Base-by-base conservation (phyloP, 2,797 vertebrate genomes). In the Gadopsis marmoratus region DNA sequence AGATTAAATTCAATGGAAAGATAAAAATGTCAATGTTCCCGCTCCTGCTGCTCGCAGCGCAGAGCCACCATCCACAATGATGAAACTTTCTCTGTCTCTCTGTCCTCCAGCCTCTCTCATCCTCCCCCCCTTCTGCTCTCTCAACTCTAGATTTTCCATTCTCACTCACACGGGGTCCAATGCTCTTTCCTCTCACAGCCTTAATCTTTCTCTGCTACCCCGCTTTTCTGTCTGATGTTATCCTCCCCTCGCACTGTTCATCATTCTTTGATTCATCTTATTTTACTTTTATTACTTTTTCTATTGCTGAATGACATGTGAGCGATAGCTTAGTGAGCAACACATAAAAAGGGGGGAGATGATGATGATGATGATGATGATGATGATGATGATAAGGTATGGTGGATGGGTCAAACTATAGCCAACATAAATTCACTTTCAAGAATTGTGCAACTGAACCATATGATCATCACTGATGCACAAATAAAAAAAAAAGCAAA, bases 1-100 rank as follows among this genome's bases (percentile, higher is more conserved):
- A 94, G 93, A 95, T 95, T 94, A 94, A 95, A 96, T 96, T 95
- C 94, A 95, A 95, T 94, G 86, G 93, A 95, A 95, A 94, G 94
- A 96, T 95, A 95, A 95, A 96, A 96, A 95, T 93, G 95, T 95
- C 94, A 95, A 93, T 88, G 93, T 85, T 91, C 83, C 85, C 83
- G 75, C 90, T 89, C 76, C 87, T 69, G 80, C 89, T 76, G 88
- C 91, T 88, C 48, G 71, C 83, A 89, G 91, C 78, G 45, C 81
- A 87, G 63, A 82, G 89, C 79, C 88, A 73, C 74, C 51, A 37
- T 59, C 76, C 90, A 90, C 91, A 92, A 71, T 88, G 89, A 93
- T 93, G 93, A 90, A 92, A 92, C 88, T 91, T 91, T 86, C 75
- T 87, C 87, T 71, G 81, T 79, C 54, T 60, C 82, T 78, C 86